Evolutionary conservation across 53 echinoderm and acorn worm genomes (phyloP).

Genomic region (Pentamera pediparva): DNA sequence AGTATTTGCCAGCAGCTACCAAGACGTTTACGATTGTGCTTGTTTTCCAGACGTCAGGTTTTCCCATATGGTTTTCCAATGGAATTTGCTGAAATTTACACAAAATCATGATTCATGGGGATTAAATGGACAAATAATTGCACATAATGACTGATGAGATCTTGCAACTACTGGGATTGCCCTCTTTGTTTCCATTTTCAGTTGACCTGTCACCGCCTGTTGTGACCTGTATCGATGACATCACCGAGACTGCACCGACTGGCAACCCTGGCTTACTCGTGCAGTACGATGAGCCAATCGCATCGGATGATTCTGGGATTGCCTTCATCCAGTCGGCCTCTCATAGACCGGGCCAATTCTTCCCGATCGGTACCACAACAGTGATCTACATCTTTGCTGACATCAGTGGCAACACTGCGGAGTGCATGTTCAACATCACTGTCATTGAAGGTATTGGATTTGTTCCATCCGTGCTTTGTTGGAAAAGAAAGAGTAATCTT

Average conservation of each 20-base stretch:
- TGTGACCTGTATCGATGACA: slow-evolving; percentile 8
- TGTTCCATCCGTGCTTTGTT: too few species aligned
- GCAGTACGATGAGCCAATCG: background rate
- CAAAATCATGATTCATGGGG: too few species aligned
- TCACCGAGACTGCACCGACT: slow-evolving; percentile 44
- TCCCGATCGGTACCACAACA: slow-evolving; percentile 1
- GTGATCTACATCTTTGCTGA: slow-evolving; percentile 45
- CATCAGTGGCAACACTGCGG: slow-evolving; percentile 34
- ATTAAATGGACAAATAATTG: too few species aligned
- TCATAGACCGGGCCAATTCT: slow-evolving; percentile 29
- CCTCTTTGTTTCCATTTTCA: too few species aligned
- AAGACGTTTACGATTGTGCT: too few species aligned
- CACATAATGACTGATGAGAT: too few species aligned
- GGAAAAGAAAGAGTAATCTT: too few species aligned
- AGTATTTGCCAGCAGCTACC: too few species aligned
- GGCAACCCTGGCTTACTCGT: slow-evolving; percentile 42
- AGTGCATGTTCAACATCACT: slow-evolving; percentile 41
- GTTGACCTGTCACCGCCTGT: background rate
- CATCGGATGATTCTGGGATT: slow-evolving; percentile 42
- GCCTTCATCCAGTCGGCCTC: background rate
- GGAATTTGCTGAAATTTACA: too few species aligned
- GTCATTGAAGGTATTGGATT: slow-evolving; percentile 44
- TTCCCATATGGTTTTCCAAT: too few species aligned
- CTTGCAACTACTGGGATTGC: too few species aligned
- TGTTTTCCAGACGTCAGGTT: too few species aligned